Percentiles rank a stretch among this genome's conserved stretches.
These are phyloP conservation scores for Archivesica marissinica DNA, from an alignment of 1,140 invertebrate species.

Conservation along the genomic window DNA sequence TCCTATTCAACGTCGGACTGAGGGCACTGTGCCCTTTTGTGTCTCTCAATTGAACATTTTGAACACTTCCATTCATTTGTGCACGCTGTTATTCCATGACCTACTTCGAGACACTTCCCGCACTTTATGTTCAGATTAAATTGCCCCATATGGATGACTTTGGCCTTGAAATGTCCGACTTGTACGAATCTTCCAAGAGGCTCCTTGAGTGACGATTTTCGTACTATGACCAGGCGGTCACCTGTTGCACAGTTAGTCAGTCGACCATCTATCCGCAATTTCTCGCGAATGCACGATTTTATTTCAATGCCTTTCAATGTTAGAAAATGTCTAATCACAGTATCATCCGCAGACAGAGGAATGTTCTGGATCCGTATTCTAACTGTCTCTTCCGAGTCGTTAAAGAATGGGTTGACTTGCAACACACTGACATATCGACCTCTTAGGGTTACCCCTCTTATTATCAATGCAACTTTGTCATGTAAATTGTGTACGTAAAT, in stretches of 20 bases:
- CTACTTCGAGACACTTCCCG: neutral
- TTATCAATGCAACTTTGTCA: neutral
- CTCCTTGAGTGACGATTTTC: neutral
- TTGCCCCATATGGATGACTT: neutral
- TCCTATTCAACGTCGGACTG: too few species aligned
- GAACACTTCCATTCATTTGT: neutral
- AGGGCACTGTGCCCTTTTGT: too few species aligned
- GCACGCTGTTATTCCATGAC: neutral
- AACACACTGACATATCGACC: neutral
- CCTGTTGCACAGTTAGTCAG: conserved; percentile 8
- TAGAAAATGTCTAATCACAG: neutral
- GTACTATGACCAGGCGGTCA: neutral
- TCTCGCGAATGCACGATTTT: neutral
- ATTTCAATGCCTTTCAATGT: neutral
- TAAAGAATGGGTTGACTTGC: neutral
- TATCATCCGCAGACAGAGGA: neutral
- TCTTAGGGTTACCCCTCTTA: neutral
- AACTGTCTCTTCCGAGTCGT: neutral
- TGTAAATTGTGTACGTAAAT: neutral
- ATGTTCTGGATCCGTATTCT: neutral
- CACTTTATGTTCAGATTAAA: neutral
- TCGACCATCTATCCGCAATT: neutral
- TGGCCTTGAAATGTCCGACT: neutral
- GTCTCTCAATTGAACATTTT: too few species aligned
- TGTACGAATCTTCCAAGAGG: neutral